Base-by-base conservation (phyloP, 2,888 invertebrate genomes). In the Cataglyphis cursor region DNA sequence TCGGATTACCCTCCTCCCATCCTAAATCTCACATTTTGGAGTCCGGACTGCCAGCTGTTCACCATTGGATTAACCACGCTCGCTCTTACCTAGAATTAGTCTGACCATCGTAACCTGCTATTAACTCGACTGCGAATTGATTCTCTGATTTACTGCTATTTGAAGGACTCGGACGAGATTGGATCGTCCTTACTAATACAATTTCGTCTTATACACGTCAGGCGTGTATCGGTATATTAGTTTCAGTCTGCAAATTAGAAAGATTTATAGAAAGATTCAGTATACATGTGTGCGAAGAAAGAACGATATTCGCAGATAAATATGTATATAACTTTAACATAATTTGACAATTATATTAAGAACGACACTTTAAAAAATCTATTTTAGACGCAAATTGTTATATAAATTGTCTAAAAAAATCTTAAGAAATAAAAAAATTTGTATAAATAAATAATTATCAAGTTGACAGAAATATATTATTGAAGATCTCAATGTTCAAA, bases 41-140 rank as follows among this genome's bases (percentile, higher is more conserved):
- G 83, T 88, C 85, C 57, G 68, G 61, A 61, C 75, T 81, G 83
- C 72, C 70, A 81, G 82, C 44, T 84, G 87, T 87, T 88, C 87
- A 82, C 62, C 66, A 78, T 65, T 65, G 82, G 72, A 70, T 81
- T 59, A 73, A 80, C 86, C 83, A 72, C 84, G 85, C 84, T 90
- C 84, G 85, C 89, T 81, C 85, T 86, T 86, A 85, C 87, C 80
- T 82, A 54, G 84, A 87, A 90, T 85, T 80, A 89, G 84, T 90
- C 90, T 84, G 89, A 89, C 92, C 90, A 88, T 87, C 82, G 90
- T 89, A 88, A 87, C 90, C 90, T 86, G 88, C 90, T 89, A 92
- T 92, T 92, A 91, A 88, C 89, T 88, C 91, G 72, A 84, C 90
- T 91, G 85, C 87, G 90, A 92, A 92, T 89, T 89, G 92, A 92